Conservation (phyloP, 2,888 invertebrate genomes). For the Volucella zonaria region DNA sequence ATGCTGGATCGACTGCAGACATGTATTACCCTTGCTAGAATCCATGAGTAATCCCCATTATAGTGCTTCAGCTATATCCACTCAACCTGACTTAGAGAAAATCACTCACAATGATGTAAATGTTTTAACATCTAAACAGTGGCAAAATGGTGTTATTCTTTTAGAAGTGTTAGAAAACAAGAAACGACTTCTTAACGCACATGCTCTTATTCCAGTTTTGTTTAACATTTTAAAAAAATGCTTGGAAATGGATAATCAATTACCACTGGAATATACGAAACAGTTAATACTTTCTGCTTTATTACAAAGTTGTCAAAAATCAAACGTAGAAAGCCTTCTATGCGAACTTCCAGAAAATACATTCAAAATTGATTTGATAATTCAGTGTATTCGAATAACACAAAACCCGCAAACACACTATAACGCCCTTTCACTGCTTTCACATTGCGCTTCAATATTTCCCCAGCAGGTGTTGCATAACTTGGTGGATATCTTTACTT, state of each 20-base stretch:
- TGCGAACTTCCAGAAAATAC: conserved; percentile 82
- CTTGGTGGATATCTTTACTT: conserved; percentile 98
- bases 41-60: conserved; percentile 83
- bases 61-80: background rate
- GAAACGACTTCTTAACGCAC: conserved; percentile 88
- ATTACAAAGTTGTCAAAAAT: conserved; percentile 87
- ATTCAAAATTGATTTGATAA: conserved; percentile 83
- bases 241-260: conserved; percentile 91
- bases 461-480: conserved; percentile 94
- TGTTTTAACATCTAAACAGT: conserved; percentile 86
- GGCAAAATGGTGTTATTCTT: conserved; percentile 91
- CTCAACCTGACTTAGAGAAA: conserved; percentile 15
- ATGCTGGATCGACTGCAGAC: conserved; percentile 86
- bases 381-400: conserved; percentile 94
- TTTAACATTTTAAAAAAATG: conserved; percentile 92
- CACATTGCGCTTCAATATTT: conserved; percentile 89
- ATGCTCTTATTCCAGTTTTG: conserved; percentile 87
- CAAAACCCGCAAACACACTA: conserved; percentile 98
- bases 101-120: conserved; percentile 49
- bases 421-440: conserved; percentile 93
- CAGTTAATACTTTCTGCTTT: conserved; percentile 92
- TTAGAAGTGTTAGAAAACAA: conserved; percentile 94
- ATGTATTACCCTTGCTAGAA: conserved; percentile 85
- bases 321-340: conserved; percentile 82
- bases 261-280: conserved; percentile 93